Evolutionary conservation across 2,888 invertebrate species (phyloP), one percentile per base, ranked within the genome.

Genomic region (Pecten maximus): DNA sequence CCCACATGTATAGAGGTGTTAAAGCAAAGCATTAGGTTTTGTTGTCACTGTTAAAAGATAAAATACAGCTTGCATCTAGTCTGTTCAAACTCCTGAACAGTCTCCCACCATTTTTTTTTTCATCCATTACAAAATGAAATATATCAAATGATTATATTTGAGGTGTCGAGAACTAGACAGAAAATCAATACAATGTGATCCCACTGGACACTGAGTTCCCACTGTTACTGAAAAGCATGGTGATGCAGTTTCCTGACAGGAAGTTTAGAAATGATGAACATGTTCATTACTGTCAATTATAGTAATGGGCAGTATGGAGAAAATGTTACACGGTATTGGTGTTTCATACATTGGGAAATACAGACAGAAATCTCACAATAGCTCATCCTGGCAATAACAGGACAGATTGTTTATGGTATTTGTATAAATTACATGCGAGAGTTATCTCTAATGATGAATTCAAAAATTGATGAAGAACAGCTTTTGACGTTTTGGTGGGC

Each of bases 101-200:
- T 74, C 74, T 6, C 28, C 2, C 35, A 74, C 74, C 10, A 10
- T 28, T 74, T 74, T 74, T 35, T 35, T n/a, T n/a, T n/a, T n/a
- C 6, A 74, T 74, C 74, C 74, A 74, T 74, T 74, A 74, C 74
- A 74, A 74, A 74, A 74, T 74, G 74, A 74, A 74, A 74, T 74
- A 74, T 74, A 74, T 74, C 35, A 35, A 10, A 74, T 8, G 28
- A 28, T 28, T 23, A 74, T 28, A 35, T 74, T 28, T 35, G 74
- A 74, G 74, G 74, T 74, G 74, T 74, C 23, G 35, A 35, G 12
- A 74, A 23, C 35, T 8, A 74, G 35, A 35, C 74, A 74, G 6
- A 19, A 74, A 74, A 74, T 74, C 74, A 74, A 74, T 74, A 74
- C 35, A 28, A 12, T 54, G 15, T 54, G 60, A 60, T 60, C 74